These are phyloP conservation scores for Neogobius melanostomus DNA, from an alignment of 2,113 vertebrate genomes.

Conservation along the genomic window DNA sequence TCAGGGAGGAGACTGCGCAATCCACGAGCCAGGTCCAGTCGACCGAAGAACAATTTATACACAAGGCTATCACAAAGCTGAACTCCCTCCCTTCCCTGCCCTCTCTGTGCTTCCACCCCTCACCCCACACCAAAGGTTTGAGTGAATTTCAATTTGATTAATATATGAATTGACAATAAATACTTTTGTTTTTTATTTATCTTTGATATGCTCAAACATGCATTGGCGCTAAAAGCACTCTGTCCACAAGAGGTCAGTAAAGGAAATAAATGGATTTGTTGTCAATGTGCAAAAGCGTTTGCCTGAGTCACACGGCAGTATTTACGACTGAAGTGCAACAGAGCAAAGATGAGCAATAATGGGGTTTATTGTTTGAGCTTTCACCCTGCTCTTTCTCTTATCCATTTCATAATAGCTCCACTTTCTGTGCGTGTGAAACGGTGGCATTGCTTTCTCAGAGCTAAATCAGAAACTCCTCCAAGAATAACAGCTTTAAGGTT, in stretches of 20 bases:
- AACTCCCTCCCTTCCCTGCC: too few species aligned
- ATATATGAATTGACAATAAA: too few species aligned
- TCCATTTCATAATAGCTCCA: neutral
- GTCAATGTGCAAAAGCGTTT: neutral
- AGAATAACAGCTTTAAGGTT: slow-evolving; percentile 8
- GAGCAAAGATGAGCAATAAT: neutral
- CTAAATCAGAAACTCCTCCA: slow-evolving; percentile 1
- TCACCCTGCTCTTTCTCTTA: neutral
- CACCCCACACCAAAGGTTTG: too few species aligned
- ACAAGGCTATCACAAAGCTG: too few species aligned
- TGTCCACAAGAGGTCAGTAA: neutral
- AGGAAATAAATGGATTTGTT: neutral
- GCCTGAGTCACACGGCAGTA: too few species aligned
- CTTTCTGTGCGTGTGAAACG: neutral
- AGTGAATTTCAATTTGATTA: too few species aligned
- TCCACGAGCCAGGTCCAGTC: too few species aligned
- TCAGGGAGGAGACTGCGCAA: too few species aligned
- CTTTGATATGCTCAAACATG: too few species aligned
- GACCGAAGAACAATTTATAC: too few species aligned
- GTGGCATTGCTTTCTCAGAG: neutral
- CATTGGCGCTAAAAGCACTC: neutral
- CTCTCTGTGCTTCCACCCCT: too few species aligned
- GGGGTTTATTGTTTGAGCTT: neutral
- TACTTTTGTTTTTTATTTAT: too few species aligned
- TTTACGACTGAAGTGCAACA: neutral